Conservation (phyloP, 2,888 invertebrate species). For the Agrochola lota region DNA sequence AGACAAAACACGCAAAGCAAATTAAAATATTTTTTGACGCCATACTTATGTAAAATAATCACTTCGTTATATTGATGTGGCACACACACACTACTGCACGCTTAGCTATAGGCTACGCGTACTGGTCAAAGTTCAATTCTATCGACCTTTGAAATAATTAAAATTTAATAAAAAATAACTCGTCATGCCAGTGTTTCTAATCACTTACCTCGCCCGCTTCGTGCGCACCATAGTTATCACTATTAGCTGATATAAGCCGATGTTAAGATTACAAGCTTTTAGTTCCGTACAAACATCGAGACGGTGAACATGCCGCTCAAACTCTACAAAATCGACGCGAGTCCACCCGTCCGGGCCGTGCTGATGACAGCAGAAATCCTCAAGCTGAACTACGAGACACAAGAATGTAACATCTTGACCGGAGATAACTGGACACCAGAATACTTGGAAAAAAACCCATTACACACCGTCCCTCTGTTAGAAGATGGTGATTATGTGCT, state of each 20-base stretch:
- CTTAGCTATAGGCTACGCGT: no score
- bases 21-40: neutral
- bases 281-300: neutral
- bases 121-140: neutral
- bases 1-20: neutral
- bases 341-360: conserved; percentile 73
- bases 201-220: neutral
- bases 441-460: conserved; percentile 73
- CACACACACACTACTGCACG: no score
- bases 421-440: conserved; percentile 70
- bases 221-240: conserved; percentile 6
- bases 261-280: neutral
- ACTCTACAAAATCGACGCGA: conserved; percentile 69
- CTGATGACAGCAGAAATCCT: conserved; percentile 72
- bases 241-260: conserved; percentile 18
- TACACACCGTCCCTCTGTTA: conserved; percentile 73
- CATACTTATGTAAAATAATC: neutral
- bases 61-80: neutral
- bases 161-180: neutral
- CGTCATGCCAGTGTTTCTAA: neutral
- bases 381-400: conserved; percentile 66
- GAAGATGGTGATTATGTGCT: conserved; percentile 76
- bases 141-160: neutral
- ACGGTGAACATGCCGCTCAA: conserved; percentile 69
- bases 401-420: conserved; percentile 62